Base-by-base conservation (phyloP, 1,140 invertebrate species). In the Atta colombica region DNA sequence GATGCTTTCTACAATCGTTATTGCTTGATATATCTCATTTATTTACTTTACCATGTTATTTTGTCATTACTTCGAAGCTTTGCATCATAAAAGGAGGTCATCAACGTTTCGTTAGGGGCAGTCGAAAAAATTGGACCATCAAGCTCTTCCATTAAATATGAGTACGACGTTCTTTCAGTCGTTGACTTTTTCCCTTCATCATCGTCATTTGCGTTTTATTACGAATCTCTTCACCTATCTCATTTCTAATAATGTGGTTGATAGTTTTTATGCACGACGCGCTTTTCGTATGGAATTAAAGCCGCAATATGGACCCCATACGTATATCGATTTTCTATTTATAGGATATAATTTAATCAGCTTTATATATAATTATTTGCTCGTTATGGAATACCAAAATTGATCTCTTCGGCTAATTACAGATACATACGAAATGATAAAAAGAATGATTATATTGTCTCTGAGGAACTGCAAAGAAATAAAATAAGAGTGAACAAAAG, bases 251-350 rank as follows among this genome's bases (percentile, higher is more conserved):
- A 14, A 49, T 35, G 28, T 28, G 12, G 16, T 6, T 25, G 28
- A 51, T 45, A 21, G 35, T 1, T 49, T 66, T 60, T 77, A 6
- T 65, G 60, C 65, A 35, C 39, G 39, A 16, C 68, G 49, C 61
- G 53, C 28, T 88, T 85, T 88, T 89, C 60, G 74, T 51, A 45
- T n/a, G 8, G 35, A 18, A 86, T 88, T 60, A 61, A 68, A 86
- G 55, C 21, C 51, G 16, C 71, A 35, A 35, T 35, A 78, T 39
- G 25, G 16, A 25, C 55, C 28, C 51, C 8, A 51, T 25, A 61
- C 77, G 5, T 35, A 55, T 84, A 90, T 88, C 81, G 88, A 91
- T 87, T 84, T 88, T 68, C 89, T 91, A 90, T 87, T 86, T 86
- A 86, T 82, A 80, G 87, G n/a, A 58, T 68, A 60, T 69, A 88